Base-by-base conservation (phyloP, 2,888 invertebrate genomes). In the Plutella xylostella region DNA sequence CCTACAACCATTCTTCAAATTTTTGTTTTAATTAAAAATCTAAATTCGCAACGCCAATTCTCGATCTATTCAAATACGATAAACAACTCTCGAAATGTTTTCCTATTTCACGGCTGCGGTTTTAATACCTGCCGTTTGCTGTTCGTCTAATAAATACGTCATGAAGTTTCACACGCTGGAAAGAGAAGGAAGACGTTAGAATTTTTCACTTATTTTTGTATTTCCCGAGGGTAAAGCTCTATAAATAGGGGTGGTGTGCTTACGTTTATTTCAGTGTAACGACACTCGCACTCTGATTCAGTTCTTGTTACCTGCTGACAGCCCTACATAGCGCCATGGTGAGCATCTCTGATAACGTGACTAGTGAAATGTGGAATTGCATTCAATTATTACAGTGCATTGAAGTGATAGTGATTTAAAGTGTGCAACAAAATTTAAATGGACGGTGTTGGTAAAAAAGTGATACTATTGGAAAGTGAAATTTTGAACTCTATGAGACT, bases 231-330 rank as follows among this genome's bases (percentile, higher is more conserved):
- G 66, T 68, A 71, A 69, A 73, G 70, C 65, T 65, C 65, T 83
- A 83, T 83, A 83, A 80, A 83, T 83, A 83, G 70, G 77, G 80
- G 80, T 78, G 68, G 64, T 60, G 65, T 55, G 57, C 64, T 63
- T 63, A 66, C 65, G 68, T 65, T 63, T 67, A 72, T 65, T 70
- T 68, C 75, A 83, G 83, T 83, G 83, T 82, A 79, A 79, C 75
- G 74, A 67, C 80, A 83, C 79, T 80, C 83, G 83, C 83, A 80
- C 78, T 76, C 80, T 68, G 70, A 70, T 77, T 78, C 78, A 68
- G 83, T 83, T 82, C 82, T 78, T 78, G 77, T 82, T 78, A 75
- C 77, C n/a, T 58, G 65, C 75, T 67, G 65, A 60, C 68, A 68
- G 69, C 65, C 66, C 71, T 62, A 67, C 59, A 63, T 57, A 62